These are phyloP conservation scores for Macrosoma leucophasiata DNA, from an alignment of 2,888 invertebrate species.

Conservation along the genomic window DNA sequence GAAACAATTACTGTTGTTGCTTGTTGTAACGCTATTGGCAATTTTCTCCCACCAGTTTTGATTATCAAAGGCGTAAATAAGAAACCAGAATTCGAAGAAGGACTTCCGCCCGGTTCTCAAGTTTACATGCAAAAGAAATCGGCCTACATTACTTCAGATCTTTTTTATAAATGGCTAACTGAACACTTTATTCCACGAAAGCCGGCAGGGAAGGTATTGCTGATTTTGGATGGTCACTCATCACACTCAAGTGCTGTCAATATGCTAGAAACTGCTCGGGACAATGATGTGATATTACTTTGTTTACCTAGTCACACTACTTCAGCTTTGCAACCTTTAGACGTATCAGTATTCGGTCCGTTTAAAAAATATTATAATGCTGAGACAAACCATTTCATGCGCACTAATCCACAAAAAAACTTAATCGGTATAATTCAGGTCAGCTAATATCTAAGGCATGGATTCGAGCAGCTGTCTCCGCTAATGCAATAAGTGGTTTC, in stretches of 20 bases:
- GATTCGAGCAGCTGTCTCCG: slow-evolving; percentile 20
- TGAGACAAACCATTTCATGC: slow-evolving; percentile 1
- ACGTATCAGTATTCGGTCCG: slow-evolving; percentile 16
- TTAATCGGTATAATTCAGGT: background rate
- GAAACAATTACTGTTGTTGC: slow-evolving; percentile 13
- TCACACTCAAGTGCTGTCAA: slow-evolving; percentile 23
- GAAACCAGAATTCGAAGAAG: slow-evolving; percentile 17
- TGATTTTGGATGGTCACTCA: slow-evolving; percentile 30
- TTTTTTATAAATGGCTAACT: slow-evolving; percentile 24
- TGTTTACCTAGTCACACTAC: slow-evolving; percentile 28
- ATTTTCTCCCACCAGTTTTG: slow-evolving; percentile 24
- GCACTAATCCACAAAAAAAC: slow-evolving; percentile 1
- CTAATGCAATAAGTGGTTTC: slow-evolving; percentile 27
- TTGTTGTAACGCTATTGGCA: slow-evolving; percentile 16
- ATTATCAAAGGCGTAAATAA: slow-evolving; percentile 19
- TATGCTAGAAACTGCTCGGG: slow-evolving; percentile 26
- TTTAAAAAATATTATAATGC: slow-evolving; percentile 5
- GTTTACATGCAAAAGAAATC: slow-evolving; percentile 21
- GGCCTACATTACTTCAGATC: slow-evolving; percentile 24
- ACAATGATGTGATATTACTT: slow-evolving; percentile 28
- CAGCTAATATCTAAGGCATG: slow-evolving; percentile 10
- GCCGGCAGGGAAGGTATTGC: slow-evolving; percentile 26
- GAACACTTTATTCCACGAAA: slow-evolving; percentile 26
- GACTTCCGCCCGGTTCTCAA: slow-evolving; percentile 12
- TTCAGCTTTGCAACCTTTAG: slow-evolving; percentile 26